Conservation (phyloP, 92 coral and sea anemone genomes). For the Umimayanthus chanpuru region DNA sequence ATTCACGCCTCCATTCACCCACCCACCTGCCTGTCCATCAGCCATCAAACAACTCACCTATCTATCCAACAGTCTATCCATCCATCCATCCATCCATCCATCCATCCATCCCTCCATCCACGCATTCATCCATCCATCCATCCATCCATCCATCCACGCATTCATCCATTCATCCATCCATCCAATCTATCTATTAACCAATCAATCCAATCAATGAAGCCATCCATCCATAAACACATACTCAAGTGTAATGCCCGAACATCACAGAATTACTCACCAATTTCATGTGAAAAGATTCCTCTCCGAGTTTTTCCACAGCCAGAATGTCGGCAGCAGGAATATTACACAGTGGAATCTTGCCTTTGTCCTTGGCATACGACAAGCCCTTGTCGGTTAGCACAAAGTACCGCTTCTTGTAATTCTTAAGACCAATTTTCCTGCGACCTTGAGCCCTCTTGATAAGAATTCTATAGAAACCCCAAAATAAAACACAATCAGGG, state of each 20-base stretch:
- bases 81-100: too few relatives aligned
- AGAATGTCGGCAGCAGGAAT: conserved; percentile 71
- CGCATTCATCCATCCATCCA: not conserved
- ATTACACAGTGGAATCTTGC: conserved; percentile 57
- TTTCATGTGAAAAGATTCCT: conserved; percentile 74
- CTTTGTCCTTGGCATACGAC: conserved; percentile 74
- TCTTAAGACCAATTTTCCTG: conserved; percentile 69
- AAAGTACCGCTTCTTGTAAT: conserved; percentile 82
- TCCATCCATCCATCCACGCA: too few relatives aligned
- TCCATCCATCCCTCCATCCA: not conserved
- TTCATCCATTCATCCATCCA: too few relatives aligned
- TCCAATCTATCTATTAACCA: not conserved
- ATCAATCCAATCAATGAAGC: not conserved
- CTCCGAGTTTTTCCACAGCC: conserved; percentile 80
- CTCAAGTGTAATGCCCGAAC: not conserved
- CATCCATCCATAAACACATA: conserved; percentile 1
- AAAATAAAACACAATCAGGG: not conserved
- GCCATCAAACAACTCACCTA: not conserved
- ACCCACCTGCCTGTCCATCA: not conserved
- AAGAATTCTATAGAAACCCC: conserved; percentile 53
- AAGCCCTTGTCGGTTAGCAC: conserved; percentile 80
- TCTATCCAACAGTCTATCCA: not conserved
- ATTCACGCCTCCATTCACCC: not conserved
- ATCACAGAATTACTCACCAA: conserved; percentile 45
- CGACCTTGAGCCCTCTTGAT: conserved; percentile 83